phyloP scores from a whole-genome alignment of 2,888 invertebrate species.

The Anodontia alba region DNA sequence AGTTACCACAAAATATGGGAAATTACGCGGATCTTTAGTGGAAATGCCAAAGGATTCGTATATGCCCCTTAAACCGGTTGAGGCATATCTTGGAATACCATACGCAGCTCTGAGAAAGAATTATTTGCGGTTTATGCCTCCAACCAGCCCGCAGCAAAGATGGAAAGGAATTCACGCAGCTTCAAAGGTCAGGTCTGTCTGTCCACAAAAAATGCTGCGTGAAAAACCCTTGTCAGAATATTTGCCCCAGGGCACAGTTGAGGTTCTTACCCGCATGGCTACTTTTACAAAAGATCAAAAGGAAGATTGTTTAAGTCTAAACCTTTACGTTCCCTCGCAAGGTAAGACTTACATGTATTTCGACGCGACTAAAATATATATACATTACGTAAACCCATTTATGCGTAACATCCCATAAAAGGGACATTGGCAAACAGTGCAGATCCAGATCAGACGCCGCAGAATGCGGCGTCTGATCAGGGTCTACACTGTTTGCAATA shows the following conservation, averaged over 20 bases:
- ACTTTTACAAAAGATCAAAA: slow-evolving; percentile 49
- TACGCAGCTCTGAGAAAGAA: slow-evolving; percentile 97
- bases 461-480: too few species aligned
- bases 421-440: too few species aligned
- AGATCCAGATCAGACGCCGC: too few species aligned
- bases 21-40: slow-evolving; percentile 89
- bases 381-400: too few species aligned
- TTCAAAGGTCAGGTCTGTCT: slow-evolving; percentile 91
- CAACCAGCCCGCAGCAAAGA: slow-evolving; percentile 93
- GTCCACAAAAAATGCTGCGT: slow-evolving; percentile 88
- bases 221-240: slow-evolving; percentile 35
- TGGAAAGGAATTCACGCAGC: slow-evolving; percentile 92
- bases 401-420: too few species aligned
- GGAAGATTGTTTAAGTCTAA: slow-evolving; percentile 63
- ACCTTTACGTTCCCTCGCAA: slow-evolving; percentile 60
- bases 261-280: slow-evolving; percentile 39
- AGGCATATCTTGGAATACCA: slow-evolving; percentile 95
- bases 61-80: slow-evolving; percentile 88
- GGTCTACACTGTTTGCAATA: too few species aligned
- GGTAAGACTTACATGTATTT: too few species aligned
- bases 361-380: too few species aligned
- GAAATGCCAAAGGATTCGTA: slow-evolving; percentile 72
- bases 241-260: slow-evolving; percentile 41
- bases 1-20: slow-evolving; percentile 91
- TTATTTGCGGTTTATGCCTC: slow-evolving; percentile 97